Conservation (phyloP, 2,888 invertebrate genomes). For the Colletes collaris region DNA sequence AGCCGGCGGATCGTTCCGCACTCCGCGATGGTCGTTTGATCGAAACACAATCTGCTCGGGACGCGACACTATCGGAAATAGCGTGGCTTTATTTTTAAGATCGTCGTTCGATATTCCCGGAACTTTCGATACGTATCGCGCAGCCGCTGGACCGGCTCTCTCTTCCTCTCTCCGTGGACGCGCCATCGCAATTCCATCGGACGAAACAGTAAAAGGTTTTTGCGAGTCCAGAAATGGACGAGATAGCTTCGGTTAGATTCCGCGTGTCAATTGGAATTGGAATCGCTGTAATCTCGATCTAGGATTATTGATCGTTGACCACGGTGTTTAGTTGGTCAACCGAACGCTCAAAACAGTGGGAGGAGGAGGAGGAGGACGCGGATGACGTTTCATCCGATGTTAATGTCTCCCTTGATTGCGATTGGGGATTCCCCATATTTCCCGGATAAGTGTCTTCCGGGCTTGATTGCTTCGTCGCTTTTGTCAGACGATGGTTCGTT, state of each 20-base stretch:
- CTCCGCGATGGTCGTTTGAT: constrained; percentile 6
- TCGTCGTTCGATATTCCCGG: constrained; percentile 40
- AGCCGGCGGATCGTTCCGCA: neutral
- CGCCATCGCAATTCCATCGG: constrained; percentile 30
- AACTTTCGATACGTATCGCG: constrained; percentile 37
- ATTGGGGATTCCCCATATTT: too few relatives aligned
- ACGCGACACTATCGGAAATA: constrained; percentile 43
- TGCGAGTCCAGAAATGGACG: neutral
- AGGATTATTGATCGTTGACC: neutral
- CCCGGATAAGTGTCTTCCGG: too few relatives aligned
- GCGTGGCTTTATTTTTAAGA: constrained; percentile 55
- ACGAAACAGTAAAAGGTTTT: constrained; percentile 6
- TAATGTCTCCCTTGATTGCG: too few relatives aligned
- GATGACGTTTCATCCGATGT: too few relatives aligned
- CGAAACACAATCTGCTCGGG: constrained; percentile 35
- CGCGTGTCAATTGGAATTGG: constrained; percentile 9
- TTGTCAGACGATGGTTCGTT: too few relatives aligned
- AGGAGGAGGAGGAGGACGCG: too few relatives aligned
- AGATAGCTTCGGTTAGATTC: constrained; percentile 15
- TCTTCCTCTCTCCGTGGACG: neutral
- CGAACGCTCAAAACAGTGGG: too few relatives aligned
- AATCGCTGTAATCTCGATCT: neutral
- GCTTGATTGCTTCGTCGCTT: too few relatives aligned
- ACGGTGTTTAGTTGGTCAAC: too few relatives aligned
- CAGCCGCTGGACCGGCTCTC: neutral